These are phyloP conservation scores for Marronus borbonicus DNA, from an alignment of 2,888 invertebrate species.

Conservation along the genomic window DNA sequence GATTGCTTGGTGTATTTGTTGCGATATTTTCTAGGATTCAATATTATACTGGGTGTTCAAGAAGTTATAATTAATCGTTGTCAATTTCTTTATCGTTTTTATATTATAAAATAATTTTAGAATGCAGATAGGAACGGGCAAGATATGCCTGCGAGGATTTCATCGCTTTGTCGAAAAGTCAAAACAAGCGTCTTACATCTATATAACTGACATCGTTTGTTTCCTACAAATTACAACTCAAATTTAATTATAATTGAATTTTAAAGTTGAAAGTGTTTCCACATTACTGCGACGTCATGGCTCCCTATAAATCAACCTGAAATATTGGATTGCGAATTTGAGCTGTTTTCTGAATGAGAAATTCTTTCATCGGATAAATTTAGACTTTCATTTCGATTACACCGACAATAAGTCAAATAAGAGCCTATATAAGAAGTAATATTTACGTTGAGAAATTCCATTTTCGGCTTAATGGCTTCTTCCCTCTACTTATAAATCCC, in stretches of 20 bases:
- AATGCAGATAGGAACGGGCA: too few species aligned
- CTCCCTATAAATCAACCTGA: not conserved
- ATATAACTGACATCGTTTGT: too few species aligned
- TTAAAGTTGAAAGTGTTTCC: not conserved
- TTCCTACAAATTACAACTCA: not conserved
- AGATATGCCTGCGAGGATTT: too few species aligned
- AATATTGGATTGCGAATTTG: not conserved
- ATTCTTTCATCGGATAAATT: not conserved
- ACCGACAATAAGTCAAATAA: not conserved
- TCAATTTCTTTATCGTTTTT: too few species aligned
- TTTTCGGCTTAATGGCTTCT: conserved; percentile 3
- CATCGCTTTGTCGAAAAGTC: too few species aligned
- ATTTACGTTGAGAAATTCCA: conserved; percentile 1
- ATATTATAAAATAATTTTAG: too few species aligned
- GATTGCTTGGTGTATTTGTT: too few species aligned
- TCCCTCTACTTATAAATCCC: not conserved
- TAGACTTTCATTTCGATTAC: not conserved
- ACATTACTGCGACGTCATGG: not conserved
- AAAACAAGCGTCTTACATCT: too few species aligned
- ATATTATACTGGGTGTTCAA: too few species aligned
- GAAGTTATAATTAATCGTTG: too few species aligned
- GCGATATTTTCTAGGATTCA: too few species aligned
- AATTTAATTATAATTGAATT: not conserved
- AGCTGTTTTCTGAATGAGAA: not conserved
- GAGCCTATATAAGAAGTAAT: conserved; percentile 3